Evolutionary conservation across 30 jellyfish, hydroid and myxozoan genomes (phyloP).

Genomic region (Turritopsis rubra): DNA sequence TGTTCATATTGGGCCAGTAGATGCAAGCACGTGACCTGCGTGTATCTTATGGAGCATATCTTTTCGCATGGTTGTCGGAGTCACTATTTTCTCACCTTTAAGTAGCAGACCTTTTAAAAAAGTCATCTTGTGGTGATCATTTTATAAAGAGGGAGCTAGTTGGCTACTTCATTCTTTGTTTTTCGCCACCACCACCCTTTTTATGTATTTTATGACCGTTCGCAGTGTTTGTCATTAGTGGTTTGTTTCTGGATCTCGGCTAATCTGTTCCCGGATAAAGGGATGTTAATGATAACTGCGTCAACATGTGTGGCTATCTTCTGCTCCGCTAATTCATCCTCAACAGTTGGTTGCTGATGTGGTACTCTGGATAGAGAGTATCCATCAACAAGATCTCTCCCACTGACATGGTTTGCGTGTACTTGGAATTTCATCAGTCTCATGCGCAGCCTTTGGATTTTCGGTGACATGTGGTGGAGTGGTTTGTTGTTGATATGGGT

Average conservation of each 20-base stretch:
- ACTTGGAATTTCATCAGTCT: not conserved
- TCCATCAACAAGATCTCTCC: not conserved
- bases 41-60: not conserved
- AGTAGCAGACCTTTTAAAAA: not conserved
- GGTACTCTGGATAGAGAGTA: slow-evolving; percentile 10
- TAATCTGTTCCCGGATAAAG: slow-evolving; percentile 10
- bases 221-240: slow-evolving; percentile 26
- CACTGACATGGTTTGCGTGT: not conserved
- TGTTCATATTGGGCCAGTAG: not conserved
- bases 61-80: not conserved
- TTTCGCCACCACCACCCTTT: slow-evolving; percentile 35
- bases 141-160: not conserved
- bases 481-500: slow-evolving; percentile 31
- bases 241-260: slow-evolving; percentile 33
- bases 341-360: not conserved
- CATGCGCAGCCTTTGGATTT: slow-evolving; percentile 8
- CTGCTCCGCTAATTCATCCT: slow-evolving; percentile 7
- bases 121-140: not conserved
- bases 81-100: not conserved
- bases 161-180: slow-evolving; percentile 21
- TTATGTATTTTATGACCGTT: slow-evolving; percentile 5
- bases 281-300: slow-evolving; percentile 3
- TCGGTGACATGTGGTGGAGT: slow-evolving; percentile 18
- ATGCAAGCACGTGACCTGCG: not conserved
- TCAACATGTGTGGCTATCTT: slow-evolving; percentile 4